These are phyloP conservation scores for Bombus cullumanus DNA, from an alignment of 1,140 invertebrate genomes.

Conservation along the genomic window DNA sequence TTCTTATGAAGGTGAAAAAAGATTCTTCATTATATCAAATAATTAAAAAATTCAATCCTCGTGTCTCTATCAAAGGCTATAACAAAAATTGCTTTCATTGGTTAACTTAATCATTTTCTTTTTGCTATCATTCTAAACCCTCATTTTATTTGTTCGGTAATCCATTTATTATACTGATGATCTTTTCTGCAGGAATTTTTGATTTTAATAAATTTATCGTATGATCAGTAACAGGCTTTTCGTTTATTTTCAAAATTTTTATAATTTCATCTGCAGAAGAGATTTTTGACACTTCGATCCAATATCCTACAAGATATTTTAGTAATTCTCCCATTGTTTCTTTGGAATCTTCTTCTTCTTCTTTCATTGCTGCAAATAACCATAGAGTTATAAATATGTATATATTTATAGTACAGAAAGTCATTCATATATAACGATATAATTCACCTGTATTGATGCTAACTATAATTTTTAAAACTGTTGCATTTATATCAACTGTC, in stretches of 20 bases:
- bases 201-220: constrained; percentile 53
- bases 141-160: neutral
- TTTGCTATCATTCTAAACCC: neutral
- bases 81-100: neutral
- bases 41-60: neutral
- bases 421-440: constrained; percentile 42
- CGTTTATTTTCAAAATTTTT: constrained; percentile 59
- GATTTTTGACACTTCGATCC: constrained; percentile 60
- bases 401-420: constrained; percentile 38
- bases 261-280: constrained; percentile 56
- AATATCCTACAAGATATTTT: constrained; percentile 67
- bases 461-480: constrained; percentile 31
- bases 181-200: constrained; percentile 35
- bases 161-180: neutral
- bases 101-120: neutral
- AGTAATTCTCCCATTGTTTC: constrained; percentile 54
- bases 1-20: neutral
- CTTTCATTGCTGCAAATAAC: constrained; percentile 41
- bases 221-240: constrained; percentile 34
- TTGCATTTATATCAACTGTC: constrained; percentile 14
- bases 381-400: neutral
- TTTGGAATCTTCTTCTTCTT: constrained; percentile 45
- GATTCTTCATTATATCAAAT: neutral
- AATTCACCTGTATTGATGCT: constrained; percentile 46
- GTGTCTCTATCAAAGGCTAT: neutral